A percentile compares a stretch with the other conserved stretches of the same genome.
These are phyloP conservation scores for Ennomos fuscantarius DNA, from an alignment of 2,888 invertebrate species.

Conservation along the genomic window DNA sequence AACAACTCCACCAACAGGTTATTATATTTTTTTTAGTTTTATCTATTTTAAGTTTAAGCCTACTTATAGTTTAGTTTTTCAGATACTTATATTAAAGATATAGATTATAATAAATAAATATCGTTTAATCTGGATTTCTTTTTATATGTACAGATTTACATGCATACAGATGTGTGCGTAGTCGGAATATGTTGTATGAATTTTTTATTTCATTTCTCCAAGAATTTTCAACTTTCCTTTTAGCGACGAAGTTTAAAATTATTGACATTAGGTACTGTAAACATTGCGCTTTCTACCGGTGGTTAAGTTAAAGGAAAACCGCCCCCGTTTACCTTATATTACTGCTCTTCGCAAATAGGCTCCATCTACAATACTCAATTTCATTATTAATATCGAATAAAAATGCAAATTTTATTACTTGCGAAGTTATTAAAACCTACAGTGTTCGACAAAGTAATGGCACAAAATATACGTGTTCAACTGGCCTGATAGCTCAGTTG, in stretches of 20 bases:
- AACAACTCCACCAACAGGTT: no score
- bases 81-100: no score
- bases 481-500: no score
- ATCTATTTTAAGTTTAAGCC: no score
- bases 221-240: neutral
- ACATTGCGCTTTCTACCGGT: constrained; percentile 20
- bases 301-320: constrained; percentile 52
- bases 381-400: constrained; percentile 38
- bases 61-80: no score
- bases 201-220: no score
- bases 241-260: constrained; percentile 16
- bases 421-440: constrained; percentile 30
- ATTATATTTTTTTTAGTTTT: no score
- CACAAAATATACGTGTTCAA: constrained; percentile 25
- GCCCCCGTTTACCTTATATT: constrained; percentile 22
- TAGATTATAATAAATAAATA: no score
- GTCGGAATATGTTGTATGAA: no score
- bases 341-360: constrained; percentile 42
- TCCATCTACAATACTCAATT: constrained; percentile 34
- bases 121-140: no score
- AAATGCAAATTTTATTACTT: constrained; percentile 39
- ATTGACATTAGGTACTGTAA: constrained; percentile 5
- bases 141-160: no score
- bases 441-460: constrained; percentile 28
- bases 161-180: no score